Evolutionary conservation across 2,888 invertebrate species (phyloP).

Genomic region (Zelleria hepariella): DNA sequence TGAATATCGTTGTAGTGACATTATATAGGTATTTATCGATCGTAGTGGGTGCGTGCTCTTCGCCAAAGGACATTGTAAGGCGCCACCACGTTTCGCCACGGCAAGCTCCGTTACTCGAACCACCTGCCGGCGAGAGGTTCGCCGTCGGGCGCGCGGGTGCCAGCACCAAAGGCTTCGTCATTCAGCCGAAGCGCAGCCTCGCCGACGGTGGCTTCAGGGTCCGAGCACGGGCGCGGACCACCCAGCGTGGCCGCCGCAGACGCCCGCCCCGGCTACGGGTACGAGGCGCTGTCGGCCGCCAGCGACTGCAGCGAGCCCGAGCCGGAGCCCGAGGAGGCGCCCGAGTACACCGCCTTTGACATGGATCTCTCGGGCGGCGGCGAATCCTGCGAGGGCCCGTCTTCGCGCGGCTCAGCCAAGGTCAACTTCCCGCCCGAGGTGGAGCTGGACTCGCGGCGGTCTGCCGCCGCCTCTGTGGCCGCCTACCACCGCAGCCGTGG

Average conservation of each 20-base stretch:
- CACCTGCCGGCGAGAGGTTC: slow-evolving; percentile 50
- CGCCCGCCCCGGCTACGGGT: slow-evolving; percentile 65
- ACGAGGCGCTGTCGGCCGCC: slow-evolving; percentile 63
- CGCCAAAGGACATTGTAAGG: slow-evolving; percentile 24
- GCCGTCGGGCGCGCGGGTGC: slow-evolving; percentile 47
- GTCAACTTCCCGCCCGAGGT: slow-evolving; percentile 77
- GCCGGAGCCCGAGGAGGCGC: slow-evolving; percentile 48
- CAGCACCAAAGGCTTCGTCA: slow-evolving; percentile 55
- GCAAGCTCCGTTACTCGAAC: slow-evolving; percentile 62
- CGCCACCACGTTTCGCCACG: slow-evolving; percentile 67
- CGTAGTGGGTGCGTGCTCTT: slow-evolving; percentile 7
- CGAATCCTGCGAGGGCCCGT: slow-evolving; percentile 55
- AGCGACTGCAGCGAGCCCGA: slow-evolving; percentile 59
- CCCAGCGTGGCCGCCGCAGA: slow-evolving; percentile 39
- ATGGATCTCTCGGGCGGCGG: slow-evolving; percentile 60
- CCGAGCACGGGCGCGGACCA: slow-evolving; percentile 43
- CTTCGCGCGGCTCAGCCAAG: slow-evolving; percentile 69
- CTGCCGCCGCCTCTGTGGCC: slow-evolving; percentile 52
- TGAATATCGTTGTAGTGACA: background rate
- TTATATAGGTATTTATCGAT: background rate
- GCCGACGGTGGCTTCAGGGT: slow-evolving; percentile 49
- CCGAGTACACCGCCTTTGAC: slow-evolving; percentile 57
- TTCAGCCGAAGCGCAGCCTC: slow-evolving; percentile 60
- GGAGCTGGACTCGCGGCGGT: slow-evolving; percentile 61
- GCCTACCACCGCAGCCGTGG: slow-evolving; percentile 72